These are phyloP conservation scores for Hipparchia sbordonii DNA, from an alignment of 2,888 invertebrate species.

Conservation along the genomic window DNA sequence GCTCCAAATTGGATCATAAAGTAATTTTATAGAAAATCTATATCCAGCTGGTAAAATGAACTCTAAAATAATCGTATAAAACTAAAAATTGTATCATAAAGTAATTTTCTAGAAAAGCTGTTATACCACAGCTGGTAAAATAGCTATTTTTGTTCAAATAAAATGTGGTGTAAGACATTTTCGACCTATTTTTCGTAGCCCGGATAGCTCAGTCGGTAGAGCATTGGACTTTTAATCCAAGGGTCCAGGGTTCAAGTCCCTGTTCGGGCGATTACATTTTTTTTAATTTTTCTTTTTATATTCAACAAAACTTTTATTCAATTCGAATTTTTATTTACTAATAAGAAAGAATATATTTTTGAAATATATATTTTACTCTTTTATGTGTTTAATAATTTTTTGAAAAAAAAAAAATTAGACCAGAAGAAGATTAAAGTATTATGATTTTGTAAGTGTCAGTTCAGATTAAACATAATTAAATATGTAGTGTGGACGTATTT, in stretches of 20 bases:
- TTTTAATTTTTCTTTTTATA: not conserved
- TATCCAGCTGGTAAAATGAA: not conserved
- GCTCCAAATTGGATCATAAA: too few relatives aligned
- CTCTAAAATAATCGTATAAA: not conserved
- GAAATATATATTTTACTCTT: not conserved
- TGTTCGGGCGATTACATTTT: constrained; percentile 82
- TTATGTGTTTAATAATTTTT: too few relatives aligned
- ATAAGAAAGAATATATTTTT: not conserved
- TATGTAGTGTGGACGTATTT: too few relatives aligned
- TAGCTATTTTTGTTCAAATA: not conserved
- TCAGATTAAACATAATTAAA: too few relatives aligned
- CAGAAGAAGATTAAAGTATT: too few relatives aligned
- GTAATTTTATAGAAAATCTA: too few relatives aligned
- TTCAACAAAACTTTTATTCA: not conserved
- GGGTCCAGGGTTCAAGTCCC: constrained; percentile 91
- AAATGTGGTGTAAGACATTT: constrained; percentile 8
- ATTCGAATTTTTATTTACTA: not conserved
- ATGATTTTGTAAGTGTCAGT: too few relatives aligned
- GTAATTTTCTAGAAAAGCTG: not conserved
- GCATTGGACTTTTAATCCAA: constrained; percentile 87
- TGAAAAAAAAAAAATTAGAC: too few relatives aligned
- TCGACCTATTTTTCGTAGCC: constrained; percentile 47
- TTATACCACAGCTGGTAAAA: not conserved
- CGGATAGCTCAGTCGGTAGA: constrained; percentile 84
- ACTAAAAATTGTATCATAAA: not conserved